Conservation (phyloP, 2,888 invertebrate species). For the Hymenopus coronatus region DNA sequence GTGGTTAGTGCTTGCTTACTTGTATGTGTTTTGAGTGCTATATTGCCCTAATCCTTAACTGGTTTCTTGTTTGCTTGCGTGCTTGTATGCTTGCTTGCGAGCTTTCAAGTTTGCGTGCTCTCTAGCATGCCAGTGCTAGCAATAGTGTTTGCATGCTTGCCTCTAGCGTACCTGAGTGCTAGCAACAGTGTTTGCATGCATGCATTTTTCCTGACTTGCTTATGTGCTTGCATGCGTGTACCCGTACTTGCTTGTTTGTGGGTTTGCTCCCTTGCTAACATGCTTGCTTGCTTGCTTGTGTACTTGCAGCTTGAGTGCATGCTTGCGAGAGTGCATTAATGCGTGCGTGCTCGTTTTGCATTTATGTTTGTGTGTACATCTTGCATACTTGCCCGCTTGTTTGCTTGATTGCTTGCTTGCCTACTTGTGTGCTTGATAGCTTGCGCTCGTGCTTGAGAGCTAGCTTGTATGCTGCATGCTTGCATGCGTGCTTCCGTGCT, state of each 20-base stretch:
- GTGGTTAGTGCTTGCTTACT: too few relatives aligned
- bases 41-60: too few relatives aligned
- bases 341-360: background rate
- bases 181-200: background rate
- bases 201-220: background rate
- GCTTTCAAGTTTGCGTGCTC: background rate
- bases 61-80: background rate
- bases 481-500: background rate
- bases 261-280: background rate
- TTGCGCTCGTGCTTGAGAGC: background rate
- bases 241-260: background rate
- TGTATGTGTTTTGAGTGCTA: too few relatives aligned
- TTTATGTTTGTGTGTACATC: background rate
- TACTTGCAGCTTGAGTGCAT: background rate
- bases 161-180: background rate
- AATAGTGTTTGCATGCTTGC: background rate
- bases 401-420: background rate
- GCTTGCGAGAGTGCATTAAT: background rate
- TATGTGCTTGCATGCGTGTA: background rate
- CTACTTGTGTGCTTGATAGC: background rate
- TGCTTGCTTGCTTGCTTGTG: background rate
- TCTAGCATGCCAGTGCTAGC: background rate
- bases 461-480: background rate
- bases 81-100: background rate
- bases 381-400: background rate